Conservation (phyloP, 2,888 invertebrate genomes). For the Pomacea canaliculata region DNA sequence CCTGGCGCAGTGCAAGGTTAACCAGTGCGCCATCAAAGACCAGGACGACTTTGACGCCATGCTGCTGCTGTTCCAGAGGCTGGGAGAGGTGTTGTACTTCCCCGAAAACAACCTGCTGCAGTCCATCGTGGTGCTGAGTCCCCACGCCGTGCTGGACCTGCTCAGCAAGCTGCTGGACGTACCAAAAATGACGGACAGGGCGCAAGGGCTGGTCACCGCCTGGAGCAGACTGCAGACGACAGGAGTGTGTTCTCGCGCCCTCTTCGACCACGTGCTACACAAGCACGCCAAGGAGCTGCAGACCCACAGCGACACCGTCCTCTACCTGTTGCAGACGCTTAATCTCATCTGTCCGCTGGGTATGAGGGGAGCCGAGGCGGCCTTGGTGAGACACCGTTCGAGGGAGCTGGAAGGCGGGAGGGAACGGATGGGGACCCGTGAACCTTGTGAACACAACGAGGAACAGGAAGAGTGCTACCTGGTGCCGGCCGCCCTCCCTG, state of each 20-base stretch:
- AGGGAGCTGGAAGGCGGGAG: neutral
- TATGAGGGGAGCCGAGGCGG: neutral
- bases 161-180: constrained; percentile 29
- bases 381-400: neutral
- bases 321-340: constrained; percentile 25
- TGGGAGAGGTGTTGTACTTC: constrained; percentile 43
- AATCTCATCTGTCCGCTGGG: constrained; percentile 19
- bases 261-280: constrained; percentile 25
- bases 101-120: constrained; percentile 40
- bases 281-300: neutral
- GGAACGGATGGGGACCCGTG: neutral
- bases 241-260: constrained; percentile 25
- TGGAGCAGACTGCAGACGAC: constrained; percentile 19
- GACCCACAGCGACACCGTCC: constrained; percentile 15
- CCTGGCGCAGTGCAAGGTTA: constrained; percentile 22
- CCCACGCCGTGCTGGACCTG: constrained; percentile 40
- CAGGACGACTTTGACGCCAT: constrained; percentile 38
- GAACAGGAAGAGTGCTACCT: constrained; percentile 33
- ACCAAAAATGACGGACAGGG: constrained; percentile 18
- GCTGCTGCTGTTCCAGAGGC: constrained; percentile 36
- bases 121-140: constrained; percentile 41
- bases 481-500: constrained; percentile 36
- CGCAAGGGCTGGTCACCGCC: constrained; percentile 2
- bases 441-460: constrained; percentile 1
- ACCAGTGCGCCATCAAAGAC: constrained; percentile 34